Base-by-base conservation (phyloP, 2,888 invertebrate genomes). In the Tiphia femorata region DNA sequence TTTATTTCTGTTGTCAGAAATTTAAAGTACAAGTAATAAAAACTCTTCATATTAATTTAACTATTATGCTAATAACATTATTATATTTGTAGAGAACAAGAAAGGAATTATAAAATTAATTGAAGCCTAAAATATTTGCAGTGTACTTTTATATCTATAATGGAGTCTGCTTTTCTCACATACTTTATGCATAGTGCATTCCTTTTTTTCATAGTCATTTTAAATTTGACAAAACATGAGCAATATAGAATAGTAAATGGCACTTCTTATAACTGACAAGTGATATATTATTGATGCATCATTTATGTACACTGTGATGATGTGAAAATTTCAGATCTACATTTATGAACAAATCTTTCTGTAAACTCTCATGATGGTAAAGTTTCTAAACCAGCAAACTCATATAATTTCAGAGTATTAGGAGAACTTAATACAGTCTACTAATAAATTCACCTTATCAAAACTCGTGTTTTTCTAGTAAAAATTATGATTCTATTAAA, bases 401-500 rank as follows among this genome's bases (percentile, higher is more conserved):
- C 20, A 25, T 16, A 23, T 47, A 47, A 23, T 47, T 17, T 35
- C 21, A 47, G 37, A 46, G 16, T 23, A 47, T 33, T 7, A 21
- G 21, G 10, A 35, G 19, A 33, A 12, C 10, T 35, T 35, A 35
- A 47, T 47, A 47, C 35, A 20, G 47, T 35, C 23, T 35, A 25
- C 21, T 47, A 47, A 35, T 35, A 48, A 48, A 48, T 48, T 19
- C 14, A 12, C 38, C 19, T 48, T 38, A 48, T 48, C 30, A 47
- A 47, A 47, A 30, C 16, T 20, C 20, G 35, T 19, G 35, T 35
- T 12, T 23, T 23, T 38, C 38, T 5, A 27, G 37, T 25, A 19
- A 20, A 48, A 38, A 17, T 21, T 38, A 17, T 27, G 37, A 48
- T 17, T 48, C 37, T 48, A 48, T 17, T 38, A 27, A 47, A 49